phyloP scores from a whole-genome alignment of 1,140 invertebrate species.

The Cyrtorhinus lividipennis region DNA sequence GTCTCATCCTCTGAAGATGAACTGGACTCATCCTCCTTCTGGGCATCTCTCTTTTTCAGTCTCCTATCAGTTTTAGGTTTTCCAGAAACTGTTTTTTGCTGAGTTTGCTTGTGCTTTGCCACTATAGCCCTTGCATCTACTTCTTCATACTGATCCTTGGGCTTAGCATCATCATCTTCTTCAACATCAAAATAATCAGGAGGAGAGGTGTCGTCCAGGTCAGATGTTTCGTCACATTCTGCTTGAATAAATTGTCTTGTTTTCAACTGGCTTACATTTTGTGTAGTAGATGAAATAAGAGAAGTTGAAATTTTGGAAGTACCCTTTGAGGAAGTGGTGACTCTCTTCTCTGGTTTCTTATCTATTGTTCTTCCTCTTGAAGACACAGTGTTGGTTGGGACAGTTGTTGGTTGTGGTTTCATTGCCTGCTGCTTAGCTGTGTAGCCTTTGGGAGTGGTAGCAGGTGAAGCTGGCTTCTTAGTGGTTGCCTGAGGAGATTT shows the following conservation, averaged over 20 bases:
- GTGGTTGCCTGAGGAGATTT: constrained; percentile 11
- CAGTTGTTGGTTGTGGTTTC: background rate
- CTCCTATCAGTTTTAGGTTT: background rate
- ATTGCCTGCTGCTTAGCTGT: too few species aligned
- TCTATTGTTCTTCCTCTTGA: background rate
- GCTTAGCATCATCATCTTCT: constrained; percentile 20
- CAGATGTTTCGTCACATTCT: constrained; percentile 15
- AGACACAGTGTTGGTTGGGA: background rate
- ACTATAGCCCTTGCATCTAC: background rate
- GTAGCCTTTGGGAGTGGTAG: too few species aligned
- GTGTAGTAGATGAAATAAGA: too few species aligned
- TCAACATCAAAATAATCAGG: constrained; percentile 27
- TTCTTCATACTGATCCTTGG: background rate
- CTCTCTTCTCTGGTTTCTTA: background rate
- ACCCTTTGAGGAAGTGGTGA: too few species aligned
- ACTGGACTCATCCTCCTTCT: background rate
- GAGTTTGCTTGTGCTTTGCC: constrained; percentile 9
- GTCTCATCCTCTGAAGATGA: constrained; percentile 18
- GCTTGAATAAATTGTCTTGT: background rate
- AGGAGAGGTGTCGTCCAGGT: constrained; percentile 26
- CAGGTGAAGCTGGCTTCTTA: background rate
- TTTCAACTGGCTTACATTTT: background rate
- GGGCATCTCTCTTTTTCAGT: background rate
- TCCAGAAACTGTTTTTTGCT: constrained; percentile 8
- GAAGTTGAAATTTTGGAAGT: background rate